Conservation (phyloP, 2,888 invertebrate genomes). For the Rhabditoides inermis region DNA sequence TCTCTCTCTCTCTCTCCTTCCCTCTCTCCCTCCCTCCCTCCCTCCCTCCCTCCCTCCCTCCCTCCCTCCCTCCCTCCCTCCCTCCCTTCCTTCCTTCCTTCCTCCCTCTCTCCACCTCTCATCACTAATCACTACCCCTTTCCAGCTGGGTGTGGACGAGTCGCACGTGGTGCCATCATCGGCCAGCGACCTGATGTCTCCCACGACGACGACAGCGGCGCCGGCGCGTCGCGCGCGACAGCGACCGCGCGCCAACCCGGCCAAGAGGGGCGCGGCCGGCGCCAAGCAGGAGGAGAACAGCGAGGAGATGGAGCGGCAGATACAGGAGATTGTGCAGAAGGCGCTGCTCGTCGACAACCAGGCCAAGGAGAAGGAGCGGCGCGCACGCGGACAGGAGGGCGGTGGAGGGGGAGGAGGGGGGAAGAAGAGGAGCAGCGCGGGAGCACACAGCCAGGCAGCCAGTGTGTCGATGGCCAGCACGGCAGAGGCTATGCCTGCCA, state of each 20-base stretch:
- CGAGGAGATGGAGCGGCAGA: constrained; percentile 28
- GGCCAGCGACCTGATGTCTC: too few species aligned
- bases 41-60: neutral
- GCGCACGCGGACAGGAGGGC: constrained; percentile 16
- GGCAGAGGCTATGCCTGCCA: neutral
- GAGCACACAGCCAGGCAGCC: neutral
- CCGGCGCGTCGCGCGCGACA: constrained; percentile 5
- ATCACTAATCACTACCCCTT: too few species aligned
- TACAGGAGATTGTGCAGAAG: constrained; percentile 27
- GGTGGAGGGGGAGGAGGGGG: constrained; percentile 1
- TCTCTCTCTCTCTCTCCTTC: neutral
- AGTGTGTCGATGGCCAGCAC: neutral
- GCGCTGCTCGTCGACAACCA: constrained; percentile 27
- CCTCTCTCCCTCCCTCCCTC: neutral
- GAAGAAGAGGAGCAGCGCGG: neutral
- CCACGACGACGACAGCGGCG: too few species aligned
- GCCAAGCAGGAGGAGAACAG: constrained; percentile 18
- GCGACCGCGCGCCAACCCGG: constrained; percentile 12
- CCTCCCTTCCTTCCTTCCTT: neutral
- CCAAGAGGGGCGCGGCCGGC: constrained; percentile 7
- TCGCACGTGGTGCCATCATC: too few species aligned
- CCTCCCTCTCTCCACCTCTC: neutral
- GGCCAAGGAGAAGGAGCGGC: constrained; percentile 30
- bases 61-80: neutral
- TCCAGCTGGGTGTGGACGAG: too few species aligned